Base-by-base conservation (phyloP, 2,888 invertebrate genomes). In the Dicycla oo region DNA sequence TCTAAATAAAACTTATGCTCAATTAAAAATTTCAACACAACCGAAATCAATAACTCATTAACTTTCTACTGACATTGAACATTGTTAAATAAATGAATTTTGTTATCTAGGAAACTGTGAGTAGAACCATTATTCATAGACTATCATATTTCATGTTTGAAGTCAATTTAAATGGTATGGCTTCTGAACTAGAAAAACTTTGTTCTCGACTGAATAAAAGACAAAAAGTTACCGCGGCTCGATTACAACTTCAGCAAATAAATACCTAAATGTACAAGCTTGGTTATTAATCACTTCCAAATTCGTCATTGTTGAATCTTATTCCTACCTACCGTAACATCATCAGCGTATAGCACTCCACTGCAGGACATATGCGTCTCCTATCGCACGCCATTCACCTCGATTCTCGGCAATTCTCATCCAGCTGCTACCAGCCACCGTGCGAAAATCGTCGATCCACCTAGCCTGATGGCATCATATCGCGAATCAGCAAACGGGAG, bases 191-290 rank as follows among this genome's bases (percentile, higher is more conserved):
- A 20, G 18, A 20, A 60, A 23, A 60, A 20, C 18, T 60, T 43
- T 43, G 18, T 11, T 26, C 40, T 18, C 38, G 1, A 40, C 18
- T 43, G 18, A 60, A 18, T 26, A 40, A 11, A 43, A 23, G 18
- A 43, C 56, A 26, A 64, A 54, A 64, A 43, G 11, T 43, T 73
- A 34, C 20, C 11, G 20, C 11, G 2, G 30, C 8, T 75, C 43
- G 34, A 75, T 49, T 43, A 63, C 13, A 49, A 57, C 8, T 74
- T 56, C 26, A 13, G 34, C 23, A 73, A 75, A 63, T 30, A 63
- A 73, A 74, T 43, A 26, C 11, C 18, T 49, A 26, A 74, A 64
- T 54, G 47, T 54, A 61, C 45, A 54, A 70, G 26, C 13, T 40
- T 70, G 15, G 34, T 56, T 47, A 26, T 69, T 30, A 15, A 69